Conservation (phyloP, 2,888 invertebrate genomes). For the Heliconius ismenius region DNA sequence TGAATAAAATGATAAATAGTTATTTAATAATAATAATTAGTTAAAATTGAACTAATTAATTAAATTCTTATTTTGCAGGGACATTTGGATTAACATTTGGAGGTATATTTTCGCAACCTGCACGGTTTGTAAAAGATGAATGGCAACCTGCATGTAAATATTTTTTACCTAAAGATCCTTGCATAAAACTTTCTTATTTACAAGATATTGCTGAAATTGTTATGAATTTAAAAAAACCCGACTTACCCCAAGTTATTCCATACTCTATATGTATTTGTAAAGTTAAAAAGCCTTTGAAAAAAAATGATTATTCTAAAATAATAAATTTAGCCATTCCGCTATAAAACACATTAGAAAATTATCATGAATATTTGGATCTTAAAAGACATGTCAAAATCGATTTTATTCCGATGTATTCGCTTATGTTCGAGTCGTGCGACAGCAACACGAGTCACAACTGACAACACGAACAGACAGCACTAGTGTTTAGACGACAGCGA, state of each 20-base stretch:
- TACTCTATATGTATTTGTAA: slow-evolving; percentile 59
- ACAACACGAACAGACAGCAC: slow-evolving; percentile 30
- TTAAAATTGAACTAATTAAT: not conserved
- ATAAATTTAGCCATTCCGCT: not conserved
- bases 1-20: not conserved
- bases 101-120: slow-evolving; percentile 83
- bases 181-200: slow-evolving; percentile 64
- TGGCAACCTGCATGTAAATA: slow-evolving; percentile 74
- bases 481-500: slow-evolving; percentile 36
- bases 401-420: slow-evolving; percentile 2
- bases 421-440: not conserved
- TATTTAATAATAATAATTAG: not conserved
- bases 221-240: slow-evolving; percentile 54
- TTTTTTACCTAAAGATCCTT: slow-evolving; percentile 63
- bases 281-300: slow-evolving; percentile 47
- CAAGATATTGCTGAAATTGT: slow-evolving; percentile 59
- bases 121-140: slow-evolving; percentile 61
- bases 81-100: slow-evolving; percentile 78
- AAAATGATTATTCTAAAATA: slow-evolving; percentile 49
- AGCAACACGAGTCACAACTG: not conserved
- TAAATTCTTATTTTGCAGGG: slow-evolving; percentile 57
- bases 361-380: not conserved
- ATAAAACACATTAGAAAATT: not conserved
- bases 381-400: not conserved
- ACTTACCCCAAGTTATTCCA: slow-evolving; percentile 57